These are phyloP conservation scores for Apamea crenata DNA, from an alignment of 2,888 invertebrate species.

Conservation along the genomic window DNA sequence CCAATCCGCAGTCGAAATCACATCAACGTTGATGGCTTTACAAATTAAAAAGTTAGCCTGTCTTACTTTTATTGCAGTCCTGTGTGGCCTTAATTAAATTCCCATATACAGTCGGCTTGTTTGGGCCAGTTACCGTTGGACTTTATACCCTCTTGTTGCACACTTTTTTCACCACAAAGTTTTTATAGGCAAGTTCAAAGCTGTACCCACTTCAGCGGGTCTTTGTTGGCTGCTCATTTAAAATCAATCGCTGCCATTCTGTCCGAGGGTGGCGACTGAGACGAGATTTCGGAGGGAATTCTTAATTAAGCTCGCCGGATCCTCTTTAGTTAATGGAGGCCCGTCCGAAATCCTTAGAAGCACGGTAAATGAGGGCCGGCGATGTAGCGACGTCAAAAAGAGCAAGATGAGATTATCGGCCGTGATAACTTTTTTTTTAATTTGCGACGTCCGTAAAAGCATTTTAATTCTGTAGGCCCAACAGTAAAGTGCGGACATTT, in stretches of 20 bases:
- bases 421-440: constrained; percentile 75
- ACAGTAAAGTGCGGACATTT: constrained; percentile 32
- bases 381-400: constrained; percentile 78
- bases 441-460: constrained; percentile 72
- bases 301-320: constrained; percentile 88
- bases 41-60: constrained; percentile 63
- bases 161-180: constrained; percentile 78
- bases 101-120: constrained; percentile 66
- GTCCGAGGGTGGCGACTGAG: constrained; percentile 80
- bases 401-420: constrained; percentile 78
- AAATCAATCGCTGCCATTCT: constrained; percentile 88
- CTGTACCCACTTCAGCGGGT: constrained; percentile 75
- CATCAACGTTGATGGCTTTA: constrained; percentile 59
- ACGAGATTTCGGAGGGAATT: constrained; percentile 88
- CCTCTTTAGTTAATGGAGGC: constrained; percentile 88
- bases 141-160: constrained; percentile 64
- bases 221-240: constrained; percentile 87
- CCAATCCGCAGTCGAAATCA: constrained; percentile 44
- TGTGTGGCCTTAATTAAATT: constrained; percentile 67
- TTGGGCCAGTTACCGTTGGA: constrained; percentile 56
- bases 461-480: constrained; percentile 65
- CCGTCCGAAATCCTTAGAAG: constrained; percentile 83
- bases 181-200: constrained; percentile 81
- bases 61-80: constrained; percentile 61
- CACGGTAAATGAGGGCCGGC: constrained; percentile 81